These are phyloP conservation scores for Drosophila emarginata DNA, from an alignment of 2,888 invertebrate genomes.

Conservation along the genomic window DNA sequence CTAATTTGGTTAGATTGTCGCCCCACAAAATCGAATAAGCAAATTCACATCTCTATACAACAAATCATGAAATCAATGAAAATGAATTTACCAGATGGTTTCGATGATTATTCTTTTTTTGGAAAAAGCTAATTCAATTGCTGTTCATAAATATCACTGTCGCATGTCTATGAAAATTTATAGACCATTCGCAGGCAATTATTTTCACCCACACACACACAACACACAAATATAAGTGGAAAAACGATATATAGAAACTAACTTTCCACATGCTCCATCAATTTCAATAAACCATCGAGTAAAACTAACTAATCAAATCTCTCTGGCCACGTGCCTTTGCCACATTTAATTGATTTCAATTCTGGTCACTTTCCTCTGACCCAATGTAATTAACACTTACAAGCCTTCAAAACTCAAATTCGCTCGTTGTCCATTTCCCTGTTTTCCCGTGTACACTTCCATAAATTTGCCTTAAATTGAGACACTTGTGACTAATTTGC, in stretches of 20 bases:
- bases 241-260: conserved; percentile 16
- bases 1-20: conserved; percentile 34
- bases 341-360: conserved; percentile 69
- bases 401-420: conserved; percentile 22
- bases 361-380: conserved; percentile 59
- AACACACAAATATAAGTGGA: not conserved
- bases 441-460: conserved; percentile 30
- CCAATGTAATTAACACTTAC: conserved; percentile 54
- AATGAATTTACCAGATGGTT: conserved; percentile 33
- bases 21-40: conserved; percentile 16
- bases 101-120: not conserved
- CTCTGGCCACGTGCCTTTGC: conserved; percentile 48
- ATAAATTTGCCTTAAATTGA: conserved; percentile 65
- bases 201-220: not conserved
- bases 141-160: conserved; percentile 14
- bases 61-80: conserved; percentile 7
- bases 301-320: conserved; percentile 44
- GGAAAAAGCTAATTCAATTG: conserved; percentile 24
- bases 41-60: conserved; percentile 16
- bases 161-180: conserved; percentile 26
- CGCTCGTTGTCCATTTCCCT: not conserved
- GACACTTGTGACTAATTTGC: conserved; percentile 71
- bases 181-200: conserved; percentile 17
- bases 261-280: conserved; percentile 30
- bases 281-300: conserved; percentile 42